These are phyloP conservation scores for Lydus trimaculatus DNA, from an alignment of 2,888 invertebrate genomes.

Conservation along the genomic window DNA sequence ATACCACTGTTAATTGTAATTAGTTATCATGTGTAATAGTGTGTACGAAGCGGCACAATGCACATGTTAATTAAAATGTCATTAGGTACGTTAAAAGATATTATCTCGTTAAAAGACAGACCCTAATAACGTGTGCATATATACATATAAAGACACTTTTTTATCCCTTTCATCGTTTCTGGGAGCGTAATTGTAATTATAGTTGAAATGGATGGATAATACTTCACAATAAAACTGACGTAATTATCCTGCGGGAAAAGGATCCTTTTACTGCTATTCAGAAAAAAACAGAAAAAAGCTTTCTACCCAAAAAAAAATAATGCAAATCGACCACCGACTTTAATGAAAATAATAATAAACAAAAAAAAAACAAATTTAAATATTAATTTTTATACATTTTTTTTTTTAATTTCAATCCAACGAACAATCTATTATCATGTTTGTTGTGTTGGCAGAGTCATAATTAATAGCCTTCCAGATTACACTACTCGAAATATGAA, in stretches of 20 bases:
- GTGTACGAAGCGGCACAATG: conserved; percentile 45
- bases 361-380: neutral
- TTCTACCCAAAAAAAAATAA: neutral
- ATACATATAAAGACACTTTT: conserved; percentile 15
- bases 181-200: conserved; percentile 13
- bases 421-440: conserved; percentile 25
- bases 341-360: neutral
- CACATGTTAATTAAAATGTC: conserved; percentile 45
- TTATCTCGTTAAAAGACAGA: conserved; percentile 36
- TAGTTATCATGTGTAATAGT: conserved; percentile 49
- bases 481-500: conserved; percentile 27
- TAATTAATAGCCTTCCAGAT: conserved; percentile 28
- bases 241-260: neutral
- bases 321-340: neutral
- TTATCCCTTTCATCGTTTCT: neutral
- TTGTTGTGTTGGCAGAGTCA: conserved; percentile 23
- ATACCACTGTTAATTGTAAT: conserved; percentile 29
- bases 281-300: neutral
- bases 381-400: conserved; percentile 4
- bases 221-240: conserved; percentile 11
- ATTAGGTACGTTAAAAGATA: conserved; percentile 41
- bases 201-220: conserved; percentile 8
- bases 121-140: conserved; percentile 26
- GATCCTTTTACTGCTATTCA: neutral
- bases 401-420: conserved; percentile 12